Percentiles rank a stretch among this genome's conserved stretches.
These are phyloP conservation scores for Campodea augens DNA, from an alignment of 1,140 invertebrate species.

Conservation along the genomic window DNA sequence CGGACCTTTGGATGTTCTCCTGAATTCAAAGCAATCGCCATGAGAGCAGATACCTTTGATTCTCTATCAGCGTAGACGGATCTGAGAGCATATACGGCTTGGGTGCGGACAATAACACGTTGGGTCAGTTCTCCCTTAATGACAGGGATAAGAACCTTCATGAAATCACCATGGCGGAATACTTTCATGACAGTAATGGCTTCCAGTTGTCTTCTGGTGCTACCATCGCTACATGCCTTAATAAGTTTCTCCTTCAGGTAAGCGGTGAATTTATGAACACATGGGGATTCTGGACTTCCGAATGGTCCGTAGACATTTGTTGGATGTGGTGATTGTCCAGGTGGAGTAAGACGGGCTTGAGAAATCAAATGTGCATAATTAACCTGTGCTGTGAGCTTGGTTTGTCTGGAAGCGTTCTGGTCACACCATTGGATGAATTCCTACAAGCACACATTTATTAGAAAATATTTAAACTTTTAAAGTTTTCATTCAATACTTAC, in stretches of 20 bases:
- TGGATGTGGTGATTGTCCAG: too few species aligned
- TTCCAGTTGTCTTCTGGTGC: too few species aligned
- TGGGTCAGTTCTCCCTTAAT: neutral
- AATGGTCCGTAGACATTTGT: too few species aligned
- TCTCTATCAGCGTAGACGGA: neutral
- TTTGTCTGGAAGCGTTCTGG: neutral
- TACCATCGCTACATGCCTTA: too few species aligned
- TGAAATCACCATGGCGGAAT: neutral
- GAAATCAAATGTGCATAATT: neutral
- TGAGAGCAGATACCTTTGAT: neutral
- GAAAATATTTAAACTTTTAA: too few species aligned
- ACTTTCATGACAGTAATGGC: too few species aligned
- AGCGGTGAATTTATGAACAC: too few species aligned
- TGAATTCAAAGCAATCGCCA: neutral
- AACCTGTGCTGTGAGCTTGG: neutral
- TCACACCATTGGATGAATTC: neutral
- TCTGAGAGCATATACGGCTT: neutral
- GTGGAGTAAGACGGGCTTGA: too few species aligned
- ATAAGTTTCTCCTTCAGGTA: too few species aligned
- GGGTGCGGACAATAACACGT: neutral
- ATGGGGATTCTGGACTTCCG: too few species aligned
- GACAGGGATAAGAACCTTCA: neutral
- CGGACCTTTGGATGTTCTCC: neutral
- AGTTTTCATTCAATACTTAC: too few species aligned
- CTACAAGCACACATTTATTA: too few species aligned